phyloP scores from a whole-genome alignment of 2,888 invertebrate species.

The Ophonus ardosiacus region DNA sequence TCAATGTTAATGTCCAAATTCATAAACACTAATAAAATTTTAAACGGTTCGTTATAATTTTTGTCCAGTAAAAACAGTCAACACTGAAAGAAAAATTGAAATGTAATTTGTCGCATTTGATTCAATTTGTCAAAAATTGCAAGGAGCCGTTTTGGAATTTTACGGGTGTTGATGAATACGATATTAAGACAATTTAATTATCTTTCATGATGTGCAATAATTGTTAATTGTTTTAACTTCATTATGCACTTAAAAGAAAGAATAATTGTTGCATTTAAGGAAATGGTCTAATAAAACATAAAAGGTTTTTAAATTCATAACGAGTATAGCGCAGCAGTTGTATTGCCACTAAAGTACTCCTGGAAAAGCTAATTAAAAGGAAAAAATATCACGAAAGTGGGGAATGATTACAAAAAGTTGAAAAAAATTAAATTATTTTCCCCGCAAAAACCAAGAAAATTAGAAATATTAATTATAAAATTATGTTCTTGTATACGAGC shows the following conservation, averaged over 20 bases:
- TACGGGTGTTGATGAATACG: too few relatives aligned
- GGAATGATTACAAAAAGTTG: not conserved
- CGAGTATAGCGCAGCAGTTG: not conserved
- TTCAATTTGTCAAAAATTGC: too few relatives aligned
- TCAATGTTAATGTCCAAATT: too few relatives aligned
- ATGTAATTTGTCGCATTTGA: too few relatives aligned
- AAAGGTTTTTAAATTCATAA: not conserved
- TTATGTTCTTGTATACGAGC: too few relatives aligned
- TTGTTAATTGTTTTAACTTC: not conserved
- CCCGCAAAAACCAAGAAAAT: not conserved
- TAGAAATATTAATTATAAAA: not conserved
- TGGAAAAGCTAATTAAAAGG: not conserved
- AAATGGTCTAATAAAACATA: constrained; percentile 1
- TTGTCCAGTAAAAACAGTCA: too few relatives aligned
- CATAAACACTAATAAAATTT: too few relatives aligned
- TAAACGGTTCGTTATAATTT: too few relatives aligned
- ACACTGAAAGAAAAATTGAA: too few relatives aligned
- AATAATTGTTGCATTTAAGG: constrained; percentile 5
- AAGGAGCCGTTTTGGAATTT: too few relatives aligned
- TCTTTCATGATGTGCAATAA: not conserved
- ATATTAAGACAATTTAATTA: too few relatives aligned
- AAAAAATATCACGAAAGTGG: not conserved
- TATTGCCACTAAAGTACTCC: constrained; percentile 1
- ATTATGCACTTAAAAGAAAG: not conserved
- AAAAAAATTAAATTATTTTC: not conserved